These are phyloP conservation scores for Pammene aurita DNA, from an alignment of 2,888 invertebrate species.

Conservation along the genomic window DNA sequence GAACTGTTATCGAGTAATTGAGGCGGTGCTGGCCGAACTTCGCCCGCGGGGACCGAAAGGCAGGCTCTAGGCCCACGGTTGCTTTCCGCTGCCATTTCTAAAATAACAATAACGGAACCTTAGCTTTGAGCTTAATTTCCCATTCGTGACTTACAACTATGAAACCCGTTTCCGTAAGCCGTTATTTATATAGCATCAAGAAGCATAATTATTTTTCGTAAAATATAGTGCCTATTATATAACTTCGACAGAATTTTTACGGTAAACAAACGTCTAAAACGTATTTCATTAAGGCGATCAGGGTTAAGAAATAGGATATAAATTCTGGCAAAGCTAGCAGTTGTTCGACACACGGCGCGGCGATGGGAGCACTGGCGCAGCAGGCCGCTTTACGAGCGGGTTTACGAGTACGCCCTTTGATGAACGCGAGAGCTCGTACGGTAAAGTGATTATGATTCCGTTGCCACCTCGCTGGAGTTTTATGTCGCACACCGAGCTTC, in stretches of 20 bases:
- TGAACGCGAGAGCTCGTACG: constrained; percentile 14
- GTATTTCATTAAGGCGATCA: no score
- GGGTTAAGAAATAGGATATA: no score
- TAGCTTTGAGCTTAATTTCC: no score
- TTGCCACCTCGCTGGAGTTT: neutral
- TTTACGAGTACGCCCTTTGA: constrained; percentile 8
- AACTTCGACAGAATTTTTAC: no score
- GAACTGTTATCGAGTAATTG: constrained; percentile 33
- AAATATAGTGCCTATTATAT: no score
- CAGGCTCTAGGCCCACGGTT: neutral
- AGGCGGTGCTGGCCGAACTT: constrained; percentile 1
- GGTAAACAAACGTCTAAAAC: no score
- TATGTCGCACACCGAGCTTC: neutral
- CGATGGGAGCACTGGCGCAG: neutral
- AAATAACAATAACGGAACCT: neutral
- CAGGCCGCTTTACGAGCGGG: constrained; percentile 1
- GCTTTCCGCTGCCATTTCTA: no score
- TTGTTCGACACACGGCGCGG: neutral
- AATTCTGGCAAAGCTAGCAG: no score
- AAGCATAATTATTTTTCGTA: no score
- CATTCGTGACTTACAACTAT: no score
- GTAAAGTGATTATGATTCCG: constrained; percentile 20
- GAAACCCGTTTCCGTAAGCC: no score
- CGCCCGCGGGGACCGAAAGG: neutral
- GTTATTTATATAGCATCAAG: no score